These are phyloP conservation scores for Muscina levida DNA, from an alignment of 2,888 invertebrate genomes.

Conservation along the genomic window DNA sequence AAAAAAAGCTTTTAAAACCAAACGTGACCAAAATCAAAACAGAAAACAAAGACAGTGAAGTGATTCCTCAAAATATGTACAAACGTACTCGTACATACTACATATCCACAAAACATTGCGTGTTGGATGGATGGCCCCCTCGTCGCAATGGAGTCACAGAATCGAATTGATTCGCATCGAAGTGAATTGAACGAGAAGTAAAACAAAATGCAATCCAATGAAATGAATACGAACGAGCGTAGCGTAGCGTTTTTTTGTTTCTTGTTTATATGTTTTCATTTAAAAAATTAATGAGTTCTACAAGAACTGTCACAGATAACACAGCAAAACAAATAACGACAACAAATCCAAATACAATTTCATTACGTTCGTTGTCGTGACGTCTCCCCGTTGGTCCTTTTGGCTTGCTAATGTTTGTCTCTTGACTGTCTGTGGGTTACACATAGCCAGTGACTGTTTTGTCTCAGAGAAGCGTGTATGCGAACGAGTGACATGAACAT, in stretches of 20 bases:
- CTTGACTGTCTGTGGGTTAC: no score
- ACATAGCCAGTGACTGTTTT: not conserved
- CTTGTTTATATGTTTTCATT: slow-evolving; percentile 38
- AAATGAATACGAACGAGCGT: slow-evolving; percentile 27
- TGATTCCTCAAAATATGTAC: no score
- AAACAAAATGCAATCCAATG: slow-evolving; percentile 19
- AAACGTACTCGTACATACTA: not conserved
- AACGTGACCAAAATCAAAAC: slow-evolving; percentile 39
- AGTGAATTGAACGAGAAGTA: not conserved
- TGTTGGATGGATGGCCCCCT: not conserved
- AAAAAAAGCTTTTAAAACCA: slow-evolving; percentile 63
- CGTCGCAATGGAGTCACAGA: not conserved
- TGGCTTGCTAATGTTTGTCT: no score
- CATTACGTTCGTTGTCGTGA: slow-evolving; percentile 2
- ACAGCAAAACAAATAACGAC: slow-evolving; percentile 14
- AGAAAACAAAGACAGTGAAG: not conserved
- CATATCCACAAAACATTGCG: not conserved
- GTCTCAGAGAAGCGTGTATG: not conserved
- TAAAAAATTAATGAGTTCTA: slow-evolving; percentile 63
- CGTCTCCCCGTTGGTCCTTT: no score
- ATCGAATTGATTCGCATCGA: slow-evolving; percentile 13
- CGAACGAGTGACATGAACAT: slow-evolving; percentile 33
- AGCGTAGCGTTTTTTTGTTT: no score
- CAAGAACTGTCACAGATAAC: slow-evolving; percentile 63
- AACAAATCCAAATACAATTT: slow-evolving; percentile 45